A percentile compares a stretch with the other conserved stretches of the same genome.
Conservation (phyloP, 2,113 vertebrate species). For the Hemiprocne comata region DNA sequence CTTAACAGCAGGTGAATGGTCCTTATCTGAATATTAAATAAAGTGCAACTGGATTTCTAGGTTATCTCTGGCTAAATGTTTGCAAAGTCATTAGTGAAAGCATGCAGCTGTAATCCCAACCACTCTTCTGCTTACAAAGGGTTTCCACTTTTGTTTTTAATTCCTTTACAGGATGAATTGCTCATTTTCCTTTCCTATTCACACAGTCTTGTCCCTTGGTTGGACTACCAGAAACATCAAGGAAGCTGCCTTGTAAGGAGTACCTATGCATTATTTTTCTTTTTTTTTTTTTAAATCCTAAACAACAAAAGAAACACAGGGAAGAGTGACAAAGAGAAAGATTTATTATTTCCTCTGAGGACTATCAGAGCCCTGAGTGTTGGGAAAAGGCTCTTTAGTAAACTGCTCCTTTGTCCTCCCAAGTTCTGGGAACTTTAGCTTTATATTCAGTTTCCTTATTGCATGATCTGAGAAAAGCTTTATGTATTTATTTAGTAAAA, state of each 20-base stretch:
- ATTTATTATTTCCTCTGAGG: slow-evolving; percentile 41
- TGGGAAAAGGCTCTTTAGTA: slow-evolving; percentile 13
- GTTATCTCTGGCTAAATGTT: slow-evolving; percentile 60
- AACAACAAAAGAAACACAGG: slow-evolving; percentile 18
- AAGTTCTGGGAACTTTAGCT: slow-evolving; percentile 17
- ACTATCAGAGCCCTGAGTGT: neutral
- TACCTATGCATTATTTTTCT: neutral
- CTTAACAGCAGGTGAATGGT: slow-evolving; percentile 75
- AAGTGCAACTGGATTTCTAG: slow-evolving; percentile 67
- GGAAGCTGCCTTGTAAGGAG: slow-evolving; percentile 27
- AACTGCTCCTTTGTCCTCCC: slow-evolving; percentile 28
- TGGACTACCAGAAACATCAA: slow-evolving; percentile 34
- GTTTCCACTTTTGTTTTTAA: slow-evolving; percentile 41
- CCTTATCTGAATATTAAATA: slow-evolving; percentile 77
- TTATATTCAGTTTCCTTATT: neutral
- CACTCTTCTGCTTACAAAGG: slow-evolving; percentile 30
- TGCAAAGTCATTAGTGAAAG: slow-evolving; percentile 62
- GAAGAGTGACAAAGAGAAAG: slow-evolving; percentile 5
- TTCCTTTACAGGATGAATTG: slow-evolving; percentile 34
- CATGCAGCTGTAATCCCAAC: slow-evolving; percentile 27
- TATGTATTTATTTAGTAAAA: slow-evolving; percentile 21
- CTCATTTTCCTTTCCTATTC: neutral
- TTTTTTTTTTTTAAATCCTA: neutral
- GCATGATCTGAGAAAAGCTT: neutral
- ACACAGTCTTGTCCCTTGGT: neutral